Evolutionary conservation across 1,140 invertebrate species (phyloP), one percentile per base, ranked within the genome.

Genomic region (Steinernema khuongi): DNA sequence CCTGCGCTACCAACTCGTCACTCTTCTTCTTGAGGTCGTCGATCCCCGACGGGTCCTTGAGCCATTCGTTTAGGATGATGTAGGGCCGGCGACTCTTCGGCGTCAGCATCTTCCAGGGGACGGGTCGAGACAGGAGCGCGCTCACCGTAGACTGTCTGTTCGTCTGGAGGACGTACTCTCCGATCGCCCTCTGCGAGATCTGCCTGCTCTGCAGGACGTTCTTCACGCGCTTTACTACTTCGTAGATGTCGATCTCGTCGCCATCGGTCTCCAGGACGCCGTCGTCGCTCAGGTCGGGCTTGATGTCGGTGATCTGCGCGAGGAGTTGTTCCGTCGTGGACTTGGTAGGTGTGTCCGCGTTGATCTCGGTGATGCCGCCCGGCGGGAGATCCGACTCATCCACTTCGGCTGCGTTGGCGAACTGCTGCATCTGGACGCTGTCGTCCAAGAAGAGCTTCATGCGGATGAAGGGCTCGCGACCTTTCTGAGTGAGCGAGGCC

Each of bases 101-200:
- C 80, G 94, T 96, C 4, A 99, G 89, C 94, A 97, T 96, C 83
- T 96, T 94, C 96, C 96, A 99, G 0, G 95, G 95, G 84, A 97
- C 97, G 0, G 96, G 96, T 87, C 98, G 97, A 66, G 94, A 96
- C 0, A 99, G 88, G 18, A 98, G 87, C 87, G 98, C 96, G 83
- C 26, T 22, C 4, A 60, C 50, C 14, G 50, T 60, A 11, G 50
- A 60, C 19, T 60, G 50, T n/a, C 50, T 14, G 26, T 60, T 60
- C 7, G 19, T 60, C 33, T 33, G 44, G 11, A 17, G 50, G 30
- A 32, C 29, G 26, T 60, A 31, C 28, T 68, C 43, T 67, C 72
- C 67, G 68, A 68, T 18, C 50, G 19, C 32, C 31, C 50, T 36
- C 66, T 1, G 66, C 72, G 30, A 68, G 33, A 11, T 73, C 30